Percentiles rank a stretch among this genome's conserved stretches.
These are phyloP conservation scores for Drosophila lacertosa DNA, from an alignment of 1,140 invertebrate genomes.

Conservation along the genomic window DNA sequence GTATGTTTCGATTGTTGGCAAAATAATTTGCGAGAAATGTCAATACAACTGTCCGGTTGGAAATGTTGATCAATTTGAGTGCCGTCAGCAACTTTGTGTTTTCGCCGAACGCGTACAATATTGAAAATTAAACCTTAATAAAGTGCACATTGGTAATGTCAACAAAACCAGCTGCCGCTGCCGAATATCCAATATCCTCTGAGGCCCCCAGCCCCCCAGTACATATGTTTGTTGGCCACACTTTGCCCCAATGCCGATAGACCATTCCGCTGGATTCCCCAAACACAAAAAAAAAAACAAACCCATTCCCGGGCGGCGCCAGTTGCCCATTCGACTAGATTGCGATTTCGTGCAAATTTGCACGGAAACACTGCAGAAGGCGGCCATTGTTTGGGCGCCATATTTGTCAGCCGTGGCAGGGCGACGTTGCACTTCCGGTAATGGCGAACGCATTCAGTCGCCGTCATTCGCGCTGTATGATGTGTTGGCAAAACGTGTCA, in stretches of 20 bases:
- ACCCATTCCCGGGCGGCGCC: conserved; percentile 3
- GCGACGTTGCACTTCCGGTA: conserved; percentile 56
- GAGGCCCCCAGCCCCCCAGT: conserved; percentile 15
- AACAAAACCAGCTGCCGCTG: conserved; percentile 52
- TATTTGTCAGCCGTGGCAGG: conserved; percentile 58
- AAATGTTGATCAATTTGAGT: not conserved
- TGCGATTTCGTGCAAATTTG: conserved; percentile 63
- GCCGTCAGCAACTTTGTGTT: conserved; percentile 10
- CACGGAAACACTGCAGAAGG: conserved; percentile 52
- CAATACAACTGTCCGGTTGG: conserved; percentile 1
- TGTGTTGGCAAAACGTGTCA: conserved; percentile 78
- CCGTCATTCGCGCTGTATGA: conserved; percentile 61
- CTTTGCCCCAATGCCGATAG: not conserved
- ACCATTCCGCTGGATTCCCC: not conserved
- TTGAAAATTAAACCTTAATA: conserved; percentile 76
- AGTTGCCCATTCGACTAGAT: conserved; percentile 23
- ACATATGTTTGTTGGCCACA: conserved; percentile 17
- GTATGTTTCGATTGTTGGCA: not conserved
- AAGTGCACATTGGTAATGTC: conserved; percentile 64
- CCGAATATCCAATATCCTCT: conserved; percentile 63
- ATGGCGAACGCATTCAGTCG: conserved; percentile 66
- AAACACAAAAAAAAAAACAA: too few species aligned
- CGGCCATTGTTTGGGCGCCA: conserved; percentile 45
- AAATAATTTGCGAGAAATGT: conserved; percentile 8
- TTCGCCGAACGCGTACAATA: conserved; percentile 35